Conservation (phyloP, 2,888 invertebrate species). For the Cephus pygmeus region DNA sequence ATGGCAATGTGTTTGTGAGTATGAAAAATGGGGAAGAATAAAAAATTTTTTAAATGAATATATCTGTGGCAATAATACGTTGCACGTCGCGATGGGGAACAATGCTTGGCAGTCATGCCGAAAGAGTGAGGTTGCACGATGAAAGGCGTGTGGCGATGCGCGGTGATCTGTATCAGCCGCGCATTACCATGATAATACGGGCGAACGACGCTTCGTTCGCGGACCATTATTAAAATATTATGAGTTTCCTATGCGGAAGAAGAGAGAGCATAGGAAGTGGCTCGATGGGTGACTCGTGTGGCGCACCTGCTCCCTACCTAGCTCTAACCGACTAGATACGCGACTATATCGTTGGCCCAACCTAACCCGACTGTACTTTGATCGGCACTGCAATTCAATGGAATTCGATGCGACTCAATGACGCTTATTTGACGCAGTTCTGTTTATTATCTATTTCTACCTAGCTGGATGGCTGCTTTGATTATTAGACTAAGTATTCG, state of each 20-base stretch:
- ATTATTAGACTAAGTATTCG: background rate
- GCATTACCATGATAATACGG: constrained; percentile 5
- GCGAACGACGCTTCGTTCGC: constrained; percentile 5
- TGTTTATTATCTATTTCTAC: background rate
- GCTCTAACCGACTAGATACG: background rate
- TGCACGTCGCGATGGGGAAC: background rate
- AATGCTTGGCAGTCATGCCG: background rate
- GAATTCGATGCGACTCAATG: background rate
- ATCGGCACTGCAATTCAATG: background rate
- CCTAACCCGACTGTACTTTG: background rate
- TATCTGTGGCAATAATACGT: background rate
- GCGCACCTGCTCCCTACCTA: constrained; percentile 2
- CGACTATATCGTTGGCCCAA: background rate
- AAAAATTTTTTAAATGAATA: background rate
- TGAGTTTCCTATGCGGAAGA: constrained; percentile 7
- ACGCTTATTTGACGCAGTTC: background rate
- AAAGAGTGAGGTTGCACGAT: background rate
- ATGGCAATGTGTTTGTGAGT: background rate
- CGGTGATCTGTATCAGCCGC: constrained; percentile 3
- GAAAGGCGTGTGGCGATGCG: background rate
- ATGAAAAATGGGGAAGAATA: background rate
- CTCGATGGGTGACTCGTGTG: background rate
- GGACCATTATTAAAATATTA: constrained; percentile 6
- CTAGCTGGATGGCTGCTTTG: background rate
- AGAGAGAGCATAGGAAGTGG: background rate